Conservation (phyloP, 2,797 vertebrate species). For the Cuculus canorus region DNA sequence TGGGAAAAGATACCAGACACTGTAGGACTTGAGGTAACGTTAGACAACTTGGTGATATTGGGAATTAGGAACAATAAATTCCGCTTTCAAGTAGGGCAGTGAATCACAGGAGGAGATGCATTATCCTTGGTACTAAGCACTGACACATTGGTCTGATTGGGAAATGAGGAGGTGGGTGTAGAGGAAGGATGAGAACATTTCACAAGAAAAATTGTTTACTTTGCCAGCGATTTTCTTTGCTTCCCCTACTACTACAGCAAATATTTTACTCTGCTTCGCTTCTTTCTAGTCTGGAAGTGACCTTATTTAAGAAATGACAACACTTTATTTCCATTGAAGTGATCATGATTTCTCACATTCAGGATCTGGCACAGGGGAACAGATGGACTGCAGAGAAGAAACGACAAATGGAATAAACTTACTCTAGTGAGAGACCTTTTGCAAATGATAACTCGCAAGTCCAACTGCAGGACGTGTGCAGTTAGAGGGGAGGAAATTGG, state of each 20-base stretch:
- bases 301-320: background rate
- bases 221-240: conserved; percentile 6
- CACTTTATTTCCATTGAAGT: background rate
- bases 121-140: background rate
- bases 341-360: background rate
- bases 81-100: background rate
- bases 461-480: background rate
- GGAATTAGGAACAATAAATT: background rate
- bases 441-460: background rate
- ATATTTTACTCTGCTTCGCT: background rate
- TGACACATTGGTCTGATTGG: background rate
- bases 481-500: background rate
- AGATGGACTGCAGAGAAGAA: conserved; percentile 15
- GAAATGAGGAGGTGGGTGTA: background rate
- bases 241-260: background rate
- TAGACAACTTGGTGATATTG: background rate
- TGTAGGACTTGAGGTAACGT: background rate
- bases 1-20: background rate
- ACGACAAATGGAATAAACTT: background rate
- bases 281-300: background rate
- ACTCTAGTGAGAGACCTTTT: background rate
- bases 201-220: background rate
- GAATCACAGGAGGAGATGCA: background rate
- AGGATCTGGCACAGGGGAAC: background rate
- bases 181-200: background rate